These are phyloP conservation scores for Palythoa grandiflora DNA, from an alignment of 92 coral and sea anemone species.

Conservation along the genomic window DNA sequence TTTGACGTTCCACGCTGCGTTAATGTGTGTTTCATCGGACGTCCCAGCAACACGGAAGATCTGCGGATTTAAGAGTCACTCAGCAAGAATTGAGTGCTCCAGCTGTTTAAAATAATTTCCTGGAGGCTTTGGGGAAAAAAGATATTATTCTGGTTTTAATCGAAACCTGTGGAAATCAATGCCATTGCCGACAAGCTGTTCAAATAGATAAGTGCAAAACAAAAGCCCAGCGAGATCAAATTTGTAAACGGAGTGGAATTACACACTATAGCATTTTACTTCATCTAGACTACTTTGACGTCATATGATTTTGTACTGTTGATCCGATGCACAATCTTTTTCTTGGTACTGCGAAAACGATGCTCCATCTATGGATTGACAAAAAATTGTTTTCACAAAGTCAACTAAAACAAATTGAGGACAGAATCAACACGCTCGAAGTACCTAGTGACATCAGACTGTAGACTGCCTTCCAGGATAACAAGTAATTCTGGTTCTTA, in stretches of 20 bases:
- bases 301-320: constrained; percentile 67
- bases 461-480: constrained; percentile 74
- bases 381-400: constrained; percentile 55
- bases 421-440: constrained; percentile 50
- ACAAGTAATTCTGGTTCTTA: constrained; percentile 75
- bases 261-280: constrained; percentile 58
- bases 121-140: constrained; percentile 64
- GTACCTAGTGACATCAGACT: constrained; percentile 70
- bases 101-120: constrained; percentile 63
- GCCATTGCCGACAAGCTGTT: constrained; percentile 33
- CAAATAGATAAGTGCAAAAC: constrained; percentile 37
- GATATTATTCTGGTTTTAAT: constrained; percentile 67
- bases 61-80: constrained; percentile 50
- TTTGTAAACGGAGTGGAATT: constrained; percentile 43
- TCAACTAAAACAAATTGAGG: constrained; percentile 62
- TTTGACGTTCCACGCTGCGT: constrained; percentile 63
- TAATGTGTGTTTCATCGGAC: constrained; percentile 57
- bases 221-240: too few species aligned
- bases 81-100: constrained; percentile 64
- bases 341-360: constrained; percentile 66
- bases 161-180: constrained; percentile 46
- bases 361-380: constrained; percentile 74
- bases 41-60: constrained; percentile 52
- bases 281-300: constrained; percentile 73
- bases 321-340: constrained; percentile 61